Base-by-base conservation (phyloP, 2,797 vertebrate species). In the Amazona finschi region DNA sequence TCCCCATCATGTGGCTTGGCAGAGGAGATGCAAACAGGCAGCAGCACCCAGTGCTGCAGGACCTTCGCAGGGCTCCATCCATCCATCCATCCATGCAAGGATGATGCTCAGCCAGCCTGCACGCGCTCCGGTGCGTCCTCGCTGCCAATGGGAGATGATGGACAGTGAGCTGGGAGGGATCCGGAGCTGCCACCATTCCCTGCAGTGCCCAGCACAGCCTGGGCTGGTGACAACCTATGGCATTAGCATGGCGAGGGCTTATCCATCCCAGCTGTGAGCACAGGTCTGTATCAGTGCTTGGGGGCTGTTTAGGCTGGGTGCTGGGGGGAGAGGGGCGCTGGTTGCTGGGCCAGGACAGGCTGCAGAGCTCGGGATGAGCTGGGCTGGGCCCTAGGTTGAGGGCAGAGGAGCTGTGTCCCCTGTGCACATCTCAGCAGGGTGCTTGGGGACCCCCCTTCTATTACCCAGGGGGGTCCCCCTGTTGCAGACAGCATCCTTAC, bases 381-480 rank as follows among this genome's bases (percentile, higher is more conserved):
- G 58, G 55, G 66, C 19, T 15, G 69, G 38, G 15, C 0, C 9
- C 36, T 6, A 5, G 36, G 25, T 6, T 4, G 8, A 46, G n/a
- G 15, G 38, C 25, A 19, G 28, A 14, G 19, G 28, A 16, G 33
- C 22, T 2, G 7, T 5, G 49, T 3, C 27, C 31, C 14, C 61
- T 3, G 22, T 2, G 46, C 4, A 6, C 2, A 1, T n/a, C 28
- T 15, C 49, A 1, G 8, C 4, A 5, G 12, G 52, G 15, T 41
- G 36, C 19, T 9, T 4, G 11, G 33, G 39, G 47, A 52, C 30
- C 27, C 7, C 11, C 21, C 7, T 55, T n/a, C 53, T n/a, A 14
- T n/a, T 55, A 22, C 20, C 53, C 12, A 21, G 12, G 12, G 52
- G 31, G 19, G 12, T 53, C 27, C 69, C 49, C 50, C 24, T 10